Evolutionary conservation across 2,113 vertebrate genomes (phyloP).

Genomic region (Mesembrinibis cayennensis): DNA sequence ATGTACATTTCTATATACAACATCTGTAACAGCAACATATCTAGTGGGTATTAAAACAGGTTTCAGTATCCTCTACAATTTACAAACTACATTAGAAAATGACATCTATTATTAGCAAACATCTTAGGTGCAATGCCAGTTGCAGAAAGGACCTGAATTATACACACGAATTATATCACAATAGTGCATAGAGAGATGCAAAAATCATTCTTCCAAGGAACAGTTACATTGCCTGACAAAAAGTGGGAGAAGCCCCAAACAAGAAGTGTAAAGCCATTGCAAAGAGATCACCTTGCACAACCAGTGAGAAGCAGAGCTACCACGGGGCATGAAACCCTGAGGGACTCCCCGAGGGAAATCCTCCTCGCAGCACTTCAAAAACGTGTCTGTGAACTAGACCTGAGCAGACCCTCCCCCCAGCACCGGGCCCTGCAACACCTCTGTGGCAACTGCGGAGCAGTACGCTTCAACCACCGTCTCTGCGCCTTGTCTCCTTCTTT

Average conservation of each 20-base stretch:
- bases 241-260: neutral
- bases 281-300: neutral
- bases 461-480: neutral
- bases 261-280: neutral
- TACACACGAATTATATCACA: neutral
- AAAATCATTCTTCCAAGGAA: neutral
- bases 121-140: neutral
- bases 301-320: fast-evolving
- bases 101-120: neutral
- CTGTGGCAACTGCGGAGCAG: neutral
- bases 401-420: neutral
- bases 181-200: neutral
- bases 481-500: neutral
- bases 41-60: neutral
- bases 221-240: neutral
- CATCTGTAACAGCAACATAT: neutral
- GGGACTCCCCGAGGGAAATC: neutral
- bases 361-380: neutral
- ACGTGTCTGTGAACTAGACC: neutral
- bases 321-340: neutral
- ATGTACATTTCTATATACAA: neutral
- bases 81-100: neutral
- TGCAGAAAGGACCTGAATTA: neutral
- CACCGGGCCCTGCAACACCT: fast-evolving
- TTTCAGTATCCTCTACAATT: neutral